Evolutionary conservation across 2,797 vertebrate genomes (phyloP), one percentile per base, ranked within the genome.

Genomic region (Coregonus ussuriensis): DNA sequence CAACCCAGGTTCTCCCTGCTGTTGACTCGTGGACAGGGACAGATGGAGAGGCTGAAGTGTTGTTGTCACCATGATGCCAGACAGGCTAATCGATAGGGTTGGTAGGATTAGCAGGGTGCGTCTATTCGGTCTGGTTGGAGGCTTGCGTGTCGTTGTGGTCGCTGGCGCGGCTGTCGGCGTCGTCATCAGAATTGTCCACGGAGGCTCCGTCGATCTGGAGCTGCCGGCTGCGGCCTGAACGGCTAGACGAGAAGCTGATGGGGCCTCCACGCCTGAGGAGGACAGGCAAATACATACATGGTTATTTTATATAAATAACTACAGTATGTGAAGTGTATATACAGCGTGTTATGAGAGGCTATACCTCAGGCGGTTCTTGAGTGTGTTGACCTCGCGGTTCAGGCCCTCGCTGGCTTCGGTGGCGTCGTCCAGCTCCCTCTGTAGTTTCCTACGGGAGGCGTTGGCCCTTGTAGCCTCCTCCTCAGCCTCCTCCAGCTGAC

Each of bases 401-500:
- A 99, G 94, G 74, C 95, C 96, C 89, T 99, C 97, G 0, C 93
- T 97, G 81, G 97, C 96, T 88, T 99, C 98, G 0, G 95, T 97
- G 91, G 97, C 95, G 0, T 99, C 97, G 0, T 99, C 97, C 88
- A 99, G 94, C 87, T 99, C 98, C 25, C 98, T 93, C 93, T 99
- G 98, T 51, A 99, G 95, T 80, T 99, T 99, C 86, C 98, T 96
- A 77, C 97, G 96, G 11, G 96, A 96, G 0, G 97, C 97, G 0
- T 99, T 99, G 81, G 97, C 97, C 4, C 97, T 93, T 0, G 97
- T 97, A 2, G 98, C 96, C 88, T 99, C 98, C 76, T 99, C 98
- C 78, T 99, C 98, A 0, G 98, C 97, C 88, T 99, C 98, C 91
- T 99, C 98, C 92, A 99, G 93, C 90, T 99, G 98, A 71, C 97